Percentiles rank a stretch among this genome's conserved stretches.
Conservation (phyloP, 2,888 invertebrate genomes). For the Camponotus fellah region DNA sequence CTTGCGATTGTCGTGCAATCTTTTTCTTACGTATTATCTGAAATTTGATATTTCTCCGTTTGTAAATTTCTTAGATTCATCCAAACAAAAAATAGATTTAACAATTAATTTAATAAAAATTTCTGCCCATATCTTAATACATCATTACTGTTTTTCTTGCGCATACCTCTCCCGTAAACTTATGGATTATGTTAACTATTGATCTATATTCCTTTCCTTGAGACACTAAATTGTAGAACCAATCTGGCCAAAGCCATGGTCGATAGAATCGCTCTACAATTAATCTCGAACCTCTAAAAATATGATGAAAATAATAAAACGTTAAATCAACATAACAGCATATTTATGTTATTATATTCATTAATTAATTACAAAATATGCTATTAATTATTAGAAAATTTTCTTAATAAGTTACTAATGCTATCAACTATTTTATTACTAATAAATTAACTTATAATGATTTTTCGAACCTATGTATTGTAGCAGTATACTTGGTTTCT, state of each 20-base stretch:
- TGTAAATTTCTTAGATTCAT: background rate
- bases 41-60: background rate
- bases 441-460: background rate
- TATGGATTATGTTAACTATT: slow-evolving; percentile 66
- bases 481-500: slow-evolving; percentile 87
- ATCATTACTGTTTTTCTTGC: background rate
- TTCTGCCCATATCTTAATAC: background rate
- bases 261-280: slow-evolving; percentile 64
- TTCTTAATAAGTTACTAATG: no score
- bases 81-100: background rate
- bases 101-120: background rate
- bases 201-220: slow-evolving; percentile 69
- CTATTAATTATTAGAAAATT: background rate
- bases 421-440: background rate
- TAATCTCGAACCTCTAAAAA: slow-evolving; percentile 60
- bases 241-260: slow-evolving; percentile 74
- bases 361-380: background rate
- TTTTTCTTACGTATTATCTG: slow-evolving; percentile 75
- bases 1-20: slow-evolving; percentile 59
- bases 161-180: slow-evolving; percentile 69
- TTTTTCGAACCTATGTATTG: slow-evolving; percentile 82
- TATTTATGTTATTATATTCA: background rate
- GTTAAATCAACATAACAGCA: background rate
- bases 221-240: slow-evolving; percentile 67
- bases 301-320: slow-evolving; percentile 6